Evolutionary conservation across 1,140 invertebrate genomes (phyloP), one percentile per base, ranked within the genome.

Genomic region (Heliothis virescens): DNA sequence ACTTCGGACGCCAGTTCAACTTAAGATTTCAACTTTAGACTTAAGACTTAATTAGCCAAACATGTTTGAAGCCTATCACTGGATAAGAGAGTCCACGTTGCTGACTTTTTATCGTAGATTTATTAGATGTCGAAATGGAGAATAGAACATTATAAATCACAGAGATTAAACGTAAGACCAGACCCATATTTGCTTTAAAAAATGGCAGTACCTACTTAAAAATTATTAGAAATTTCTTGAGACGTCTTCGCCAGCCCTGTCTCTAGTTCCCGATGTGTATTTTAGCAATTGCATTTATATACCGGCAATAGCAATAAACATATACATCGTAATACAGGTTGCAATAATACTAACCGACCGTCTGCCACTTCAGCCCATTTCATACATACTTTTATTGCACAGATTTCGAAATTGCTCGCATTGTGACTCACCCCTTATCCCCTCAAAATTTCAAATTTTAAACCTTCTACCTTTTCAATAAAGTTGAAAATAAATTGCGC

Each of bases 261-360:
- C 5, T 48, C 34, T 34, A 75, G 41, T 3, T 60, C 63, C 47
- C 60, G 15, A 52, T 53, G 65, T 65, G 59, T 76, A 65, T 76
- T 76, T 76, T 76, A 63, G 60, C 59, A 63, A 76, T 53, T 76
- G 74, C 74, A 76, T 65, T 75, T 62, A 75, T 60, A 47, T 16
- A 21, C 15, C 16, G 48, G 67, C 67, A 53, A 53, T n/a, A 63
- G 47, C 48, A 76, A 13, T 63, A 53, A 65, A 52, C 60, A 76
- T 76, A 29, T 63, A 34, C 74, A 76, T 47, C 21, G 47, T 76
- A 76, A 16, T 53, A 62, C 73, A 65, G 60, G 74, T 76, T 63
- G 74, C 73, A 72, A 47, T 59, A 63, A 18, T 15, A 34, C 16
- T 16, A 50, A 21, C 21, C 67, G 52, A 76, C 65, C 74, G 74